Conservation (phyloP, 2,113 vertebrate genomes). For the Centrocercus urophasianus region DNA sequence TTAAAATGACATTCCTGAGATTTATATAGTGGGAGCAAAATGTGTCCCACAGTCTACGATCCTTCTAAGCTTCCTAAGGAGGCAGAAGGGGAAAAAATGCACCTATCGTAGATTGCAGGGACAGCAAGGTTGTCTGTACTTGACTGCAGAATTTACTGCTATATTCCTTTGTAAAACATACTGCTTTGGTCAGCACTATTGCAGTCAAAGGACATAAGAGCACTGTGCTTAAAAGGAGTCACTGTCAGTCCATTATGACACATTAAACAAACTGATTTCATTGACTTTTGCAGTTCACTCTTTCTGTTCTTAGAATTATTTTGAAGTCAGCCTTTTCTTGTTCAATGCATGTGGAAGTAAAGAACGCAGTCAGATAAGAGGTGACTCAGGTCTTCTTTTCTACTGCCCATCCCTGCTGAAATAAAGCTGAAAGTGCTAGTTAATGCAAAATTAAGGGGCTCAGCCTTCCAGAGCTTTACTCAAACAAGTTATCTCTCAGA, state of each 20-base stretch:
- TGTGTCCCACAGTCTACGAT: background rate
- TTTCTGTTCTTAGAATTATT: background rate
- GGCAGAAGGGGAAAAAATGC: background rate
- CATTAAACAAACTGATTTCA: conserved; percentile 11
- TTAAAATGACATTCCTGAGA: background rate
- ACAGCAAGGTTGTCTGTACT: background rate
- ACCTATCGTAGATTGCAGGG: background rate
- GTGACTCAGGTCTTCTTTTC: background rate
- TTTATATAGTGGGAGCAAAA: background rate
- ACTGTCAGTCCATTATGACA: background rate
- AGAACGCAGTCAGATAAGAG: background rate
- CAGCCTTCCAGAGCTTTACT: conserved; percentile 2
- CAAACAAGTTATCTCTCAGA: background rate
- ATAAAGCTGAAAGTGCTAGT: background rate
- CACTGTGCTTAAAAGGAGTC: background rate
- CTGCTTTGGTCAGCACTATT: background rate
- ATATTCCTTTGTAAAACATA: background rate
- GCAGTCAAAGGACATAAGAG: background rate
- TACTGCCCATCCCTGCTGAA: background rate
- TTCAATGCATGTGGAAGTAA: background rate
- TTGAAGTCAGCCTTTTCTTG: background rate
- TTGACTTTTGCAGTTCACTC: background rate
- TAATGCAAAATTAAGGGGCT: conserved; percentile 28
- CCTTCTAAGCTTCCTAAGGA: background rate
- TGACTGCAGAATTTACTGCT: background rate